A percentile compares a stretch with the other conserved stretches of the same genome.
phyloP scores from a whole-genome alignment of 1,140 invertebrate species.

The Drosophila ogumai region DNA sequence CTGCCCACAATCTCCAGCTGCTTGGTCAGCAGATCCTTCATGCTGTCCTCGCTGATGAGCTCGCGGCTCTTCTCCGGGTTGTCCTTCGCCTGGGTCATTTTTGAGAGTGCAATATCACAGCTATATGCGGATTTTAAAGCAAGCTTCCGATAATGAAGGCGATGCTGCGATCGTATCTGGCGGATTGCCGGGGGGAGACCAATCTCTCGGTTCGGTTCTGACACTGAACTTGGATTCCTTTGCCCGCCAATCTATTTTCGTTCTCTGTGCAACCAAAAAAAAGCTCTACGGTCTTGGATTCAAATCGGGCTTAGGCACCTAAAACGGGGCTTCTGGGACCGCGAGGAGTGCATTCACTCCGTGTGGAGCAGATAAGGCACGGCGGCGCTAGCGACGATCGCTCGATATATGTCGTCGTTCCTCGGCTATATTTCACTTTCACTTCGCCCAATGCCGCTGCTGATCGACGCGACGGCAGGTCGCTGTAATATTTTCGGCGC shows the following conservation, averaged over 20 bases:
- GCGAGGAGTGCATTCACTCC: conserved; percentile 64
- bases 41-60: conserved; percentile 72
- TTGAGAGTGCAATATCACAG: conserved; percentile 50
- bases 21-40: conserved; percentile 80
- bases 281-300: conserved; percentile 1
- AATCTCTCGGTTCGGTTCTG: conserved; percentile 32
- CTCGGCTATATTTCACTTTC: conserved; percentile 30
- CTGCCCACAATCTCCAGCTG: conserved; percentile 77
- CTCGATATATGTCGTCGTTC: conserved; percentile 15
- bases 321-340: neutral
- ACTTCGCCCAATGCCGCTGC: conserved; percentile 17
- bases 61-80: conserved; percentile 68
- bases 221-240: conserved; percentile 51
- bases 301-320: conserved; percentile 22
- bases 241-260: conserved; percentile 36
- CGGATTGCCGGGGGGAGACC: conserved; percentile 11
- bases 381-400: neutral
- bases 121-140: neutral
- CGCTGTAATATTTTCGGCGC: conserved; percentile 7
- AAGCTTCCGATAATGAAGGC: neutral
- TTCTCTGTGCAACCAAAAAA: neutral
- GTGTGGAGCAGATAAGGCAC: conserved; percentile 34
- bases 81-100: conserved; percentile 68
- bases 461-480: conserved; percentile 9
- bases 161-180: conserved; percentile 10